A percentile compares a stretch with the other conserved stretches of the same genome.
Conservation (phyloP, 2,888 invertebrate species). For the Magallana nippona region DNA sequence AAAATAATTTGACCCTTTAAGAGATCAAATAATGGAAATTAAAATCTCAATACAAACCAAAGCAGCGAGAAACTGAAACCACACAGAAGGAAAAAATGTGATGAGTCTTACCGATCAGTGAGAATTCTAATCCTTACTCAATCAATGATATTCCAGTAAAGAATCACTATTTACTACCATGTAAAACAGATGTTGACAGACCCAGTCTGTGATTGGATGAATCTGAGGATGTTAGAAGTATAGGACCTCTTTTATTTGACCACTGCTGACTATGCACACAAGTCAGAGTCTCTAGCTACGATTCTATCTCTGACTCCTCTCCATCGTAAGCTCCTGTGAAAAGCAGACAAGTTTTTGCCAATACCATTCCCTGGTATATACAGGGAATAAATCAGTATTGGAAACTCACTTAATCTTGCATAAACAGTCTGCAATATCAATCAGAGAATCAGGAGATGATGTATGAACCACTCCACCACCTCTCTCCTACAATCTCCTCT, state of each 20-base stretch:
- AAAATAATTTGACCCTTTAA: too few relatives aligned
- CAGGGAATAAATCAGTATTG: conserved; percentile 20
- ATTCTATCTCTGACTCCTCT: neutral
- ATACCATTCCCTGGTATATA: conserved; percentile 23
- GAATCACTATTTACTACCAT: conserved; percentile 29
- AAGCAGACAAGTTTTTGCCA: conserved; percentile 4
- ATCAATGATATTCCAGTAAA: neutral
- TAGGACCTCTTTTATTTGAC: neutral
- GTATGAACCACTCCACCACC: neutral
- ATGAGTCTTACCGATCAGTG: conserved; percentile 19
- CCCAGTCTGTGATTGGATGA: conserved; percentile 12
- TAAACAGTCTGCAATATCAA: conserved; percentile 28
- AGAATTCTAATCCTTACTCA: neutral
- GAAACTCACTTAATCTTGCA: conserved; percentile 35
- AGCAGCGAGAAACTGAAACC: neutral
- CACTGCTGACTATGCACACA: neutral
- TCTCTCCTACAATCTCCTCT: neutral
- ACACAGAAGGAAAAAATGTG: neutral
- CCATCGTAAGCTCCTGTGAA: neutral
- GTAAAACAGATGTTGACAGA: conserved; percentile 16
- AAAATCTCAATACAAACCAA: too few relatives aligned
- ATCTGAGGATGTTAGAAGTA: neutral
- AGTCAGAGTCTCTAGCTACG: neutral
- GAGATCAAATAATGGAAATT: too few relatives aligned
- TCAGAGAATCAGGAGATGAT: neutral